Conservation (phyloP, 2,797 vertebrate genomes). For the Eremophila alpestris region DNA sequence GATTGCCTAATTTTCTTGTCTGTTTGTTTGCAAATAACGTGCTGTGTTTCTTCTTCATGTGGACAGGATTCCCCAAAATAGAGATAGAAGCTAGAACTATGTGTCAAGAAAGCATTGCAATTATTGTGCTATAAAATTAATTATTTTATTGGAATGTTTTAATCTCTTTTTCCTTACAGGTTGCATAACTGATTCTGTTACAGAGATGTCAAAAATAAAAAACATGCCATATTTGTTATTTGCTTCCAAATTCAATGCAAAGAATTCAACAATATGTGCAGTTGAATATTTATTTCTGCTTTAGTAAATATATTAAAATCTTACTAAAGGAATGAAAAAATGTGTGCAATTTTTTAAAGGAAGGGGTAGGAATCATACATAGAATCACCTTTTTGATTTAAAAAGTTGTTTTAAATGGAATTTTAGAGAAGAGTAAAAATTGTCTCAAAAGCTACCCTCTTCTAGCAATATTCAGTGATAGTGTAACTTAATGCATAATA, state of each 20-base stretch:
- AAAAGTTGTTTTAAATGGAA: background rate
- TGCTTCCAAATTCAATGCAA: background rate
- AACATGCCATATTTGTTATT: background rate
- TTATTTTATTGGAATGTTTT: background rate
- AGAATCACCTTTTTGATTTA: background rate
- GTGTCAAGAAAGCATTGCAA: background rate
- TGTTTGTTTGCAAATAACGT: background rate
- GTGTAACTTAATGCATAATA: background rate
- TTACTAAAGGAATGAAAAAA: background rate
- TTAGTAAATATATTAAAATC: background rate
- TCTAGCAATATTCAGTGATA: background rate
- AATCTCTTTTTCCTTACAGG: background rate
- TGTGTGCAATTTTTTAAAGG: background rate
- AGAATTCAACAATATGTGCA: background rate
- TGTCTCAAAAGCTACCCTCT: background rate
- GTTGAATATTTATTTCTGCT: background rate
- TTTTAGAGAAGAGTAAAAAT: background rate
- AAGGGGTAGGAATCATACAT: rapidly evolving
- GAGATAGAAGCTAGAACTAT: background rate
- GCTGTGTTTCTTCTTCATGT: background rate
- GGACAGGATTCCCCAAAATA: background rate
- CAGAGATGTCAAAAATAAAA: background rate
- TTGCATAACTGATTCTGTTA: background rate
- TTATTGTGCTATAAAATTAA: background rate
- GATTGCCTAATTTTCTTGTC: background rate